Conservation (phyloP, 53 echinoderm and acorn worm genomes). For the Glandiceps talaboti region DNA sequence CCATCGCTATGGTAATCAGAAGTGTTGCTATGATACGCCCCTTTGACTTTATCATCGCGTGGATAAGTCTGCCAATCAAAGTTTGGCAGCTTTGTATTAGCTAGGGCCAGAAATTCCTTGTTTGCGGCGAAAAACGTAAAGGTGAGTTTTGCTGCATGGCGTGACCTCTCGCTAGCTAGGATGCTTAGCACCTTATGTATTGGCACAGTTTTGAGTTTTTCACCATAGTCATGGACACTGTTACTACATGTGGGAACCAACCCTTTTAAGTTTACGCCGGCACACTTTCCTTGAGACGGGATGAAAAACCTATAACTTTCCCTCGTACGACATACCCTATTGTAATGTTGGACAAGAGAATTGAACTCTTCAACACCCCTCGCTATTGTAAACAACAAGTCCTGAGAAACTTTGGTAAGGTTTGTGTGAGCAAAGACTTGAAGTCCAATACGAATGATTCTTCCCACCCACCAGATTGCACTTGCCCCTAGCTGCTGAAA, state of each 20-base stretch:
- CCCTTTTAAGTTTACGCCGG: not conserved
- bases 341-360: conserved; percentile 36
- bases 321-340: not conserved
- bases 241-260: not conserved
- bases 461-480: conserved; percentile 82
- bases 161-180: conserved; percentile 62
- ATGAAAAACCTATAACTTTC: not conserved
- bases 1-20: conserved; percentile 1
- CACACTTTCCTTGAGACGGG: not conserved
- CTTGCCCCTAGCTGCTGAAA: conserved; percentile 57
- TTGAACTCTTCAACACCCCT: conserved; percentile 88
- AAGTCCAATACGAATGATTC: conserved; percentile 61
- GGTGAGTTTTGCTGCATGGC: conserved; percentile 60
- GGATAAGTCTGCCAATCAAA: conserved; percentile 62
- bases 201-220: conserved; percentile 14
- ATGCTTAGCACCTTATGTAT: conserved; percentile 45
- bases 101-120: not conserved
- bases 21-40: conserved; percentile 3
- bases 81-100: conserved; percentile 14
- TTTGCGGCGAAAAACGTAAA: conserved; percentile 67
- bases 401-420: conserved; percentile 59
- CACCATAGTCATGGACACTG: not conserved
- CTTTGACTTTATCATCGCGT: conserved; percentile 2
- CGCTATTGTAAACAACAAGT: conserved; percentile 76
- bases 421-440: conserved; percentile 75